Evolutionary conservation across 2,113 vertebrate species (phyloP).

Genomic region (Vanacampus margaritifer): DNA sequence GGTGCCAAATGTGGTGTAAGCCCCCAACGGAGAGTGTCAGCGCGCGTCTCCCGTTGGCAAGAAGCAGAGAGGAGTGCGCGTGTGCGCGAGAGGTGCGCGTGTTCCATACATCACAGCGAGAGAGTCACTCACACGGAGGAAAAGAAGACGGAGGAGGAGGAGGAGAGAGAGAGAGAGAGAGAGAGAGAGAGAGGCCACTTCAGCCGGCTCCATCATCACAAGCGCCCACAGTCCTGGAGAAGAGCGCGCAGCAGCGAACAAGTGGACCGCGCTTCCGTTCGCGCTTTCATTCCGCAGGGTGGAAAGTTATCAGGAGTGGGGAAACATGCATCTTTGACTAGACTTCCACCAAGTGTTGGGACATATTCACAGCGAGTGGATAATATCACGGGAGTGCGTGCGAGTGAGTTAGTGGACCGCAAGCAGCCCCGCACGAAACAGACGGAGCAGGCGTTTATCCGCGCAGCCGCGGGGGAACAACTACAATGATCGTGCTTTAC

Average conservation of each 20-base stretch:
- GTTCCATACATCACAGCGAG: conserved; percentile 5
- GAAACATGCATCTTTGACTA: conserved; percentile 34
- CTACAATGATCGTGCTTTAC: conserved; percentile 63
- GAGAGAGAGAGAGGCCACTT: no score
- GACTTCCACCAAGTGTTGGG: conserved; percentile 39
- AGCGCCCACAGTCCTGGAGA: conserved; percentile 34
- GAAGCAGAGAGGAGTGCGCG: conserved; percentile 45
- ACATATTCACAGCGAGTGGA: conserved; percentile 36
- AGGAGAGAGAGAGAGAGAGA: conserved; percentile 31
- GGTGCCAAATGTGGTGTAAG: conserved; percentile 48
- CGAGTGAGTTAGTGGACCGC: conserved; percentile 36
- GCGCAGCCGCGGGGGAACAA: background rate
- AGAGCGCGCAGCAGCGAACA: conserved; percentile 39
- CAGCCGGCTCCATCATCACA: conserved; percentile 54
- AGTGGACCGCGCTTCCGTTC: conserved; percentile 37
- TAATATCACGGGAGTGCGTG: conserved; percentile 12
- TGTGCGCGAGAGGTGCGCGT: background rate
- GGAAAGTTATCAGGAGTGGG: conserved; percentile 66
- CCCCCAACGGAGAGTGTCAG: conserved; percentile 63
- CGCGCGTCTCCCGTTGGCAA: conserved; percentile 61
- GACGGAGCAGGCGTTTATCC: background rate
- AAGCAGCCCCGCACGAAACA: conserved; percentile 29
- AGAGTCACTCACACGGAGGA: conserved; percentile 27
- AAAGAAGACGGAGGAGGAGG: conserved; percentile 3
- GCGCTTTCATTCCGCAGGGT: background rate